Evolutionary conservation across 2,113 vertebrate genomes (phyloP), one percentile per base, ranked within the genome.

Genomic region (Abramis brama): DNA sequence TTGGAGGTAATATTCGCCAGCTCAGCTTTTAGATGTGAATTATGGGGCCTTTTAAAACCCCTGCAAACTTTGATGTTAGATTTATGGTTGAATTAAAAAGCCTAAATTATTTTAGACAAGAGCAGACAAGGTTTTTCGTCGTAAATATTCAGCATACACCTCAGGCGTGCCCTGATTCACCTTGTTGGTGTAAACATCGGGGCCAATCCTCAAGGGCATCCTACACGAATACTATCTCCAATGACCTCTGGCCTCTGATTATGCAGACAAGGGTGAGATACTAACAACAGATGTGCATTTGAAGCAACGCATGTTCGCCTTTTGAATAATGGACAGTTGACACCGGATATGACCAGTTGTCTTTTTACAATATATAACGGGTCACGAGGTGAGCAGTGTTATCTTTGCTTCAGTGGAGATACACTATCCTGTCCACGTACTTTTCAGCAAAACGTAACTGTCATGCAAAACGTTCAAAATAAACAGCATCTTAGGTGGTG

Each of bases 21-120:
- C 86, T 78, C 33, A 80, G 81, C 64, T 82, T 88, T 88, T 82
- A 83, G 86, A 92, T 82, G 79, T 88, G 86, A 93, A 87, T 92
- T 89, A 91, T 74, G 74, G 82, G 50, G 85, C 83, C 86, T 84
- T 84, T 88, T 91, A 88, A 90, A 85, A 80, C 79, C 79, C 79
- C 82, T 27, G 82, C 88, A 88, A 92, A 92, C 86, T 50, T 87
- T 39, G 87, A 70, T 74, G 47, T 80, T 78, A 83, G 86, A 90
- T 92, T 91, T 90, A 92, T 82, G 83, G 64, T 27, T 47, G 55
- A 89, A 89, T 91, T 91, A 86, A 92, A 90, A 89, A 90, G 82
- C n/a, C 15, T 30, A 80, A 21, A 36, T 83, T 82, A 81, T 71
- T 87, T 86, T 21, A 89, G 81, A 85, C 30, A 59, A 71, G 88